Evolutionary conservation across 2,888 invertebrate genomes (phyloP).

Genomic region (Crocallis elinguaria): DNA sequence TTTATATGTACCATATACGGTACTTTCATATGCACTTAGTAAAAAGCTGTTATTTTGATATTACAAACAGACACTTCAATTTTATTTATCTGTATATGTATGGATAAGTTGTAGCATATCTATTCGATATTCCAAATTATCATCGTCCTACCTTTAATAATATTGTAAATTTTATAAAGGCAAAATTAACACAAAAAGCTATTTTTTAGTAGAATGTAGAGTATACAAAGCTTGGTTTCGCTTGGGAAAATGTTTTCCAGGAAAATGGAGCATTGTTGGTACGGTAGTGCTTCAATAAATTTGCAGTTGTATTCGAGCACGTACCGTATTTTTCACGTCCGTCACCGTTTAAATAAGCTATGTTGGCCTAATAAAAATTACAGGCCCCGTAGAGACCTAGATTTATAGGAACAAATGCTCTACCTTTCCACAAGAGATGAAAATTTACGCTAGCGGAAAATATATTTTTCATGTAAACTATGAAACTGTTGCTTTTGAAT

Average conservation of each 20-base stretch:
- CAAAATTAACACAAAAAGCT: no score
- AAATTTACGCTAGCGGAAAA: conserved; percentile 36
- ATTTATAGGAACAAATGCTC: conserved; percentile 47
- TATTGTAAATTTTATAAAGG: no score
- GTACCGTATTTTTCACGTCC: conserved; percentile 31
- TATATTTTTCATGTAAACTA: conserved; percentile 28
- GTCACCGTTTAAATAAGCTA: conserved; percentile 42
- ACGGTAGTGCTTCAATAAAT: conserved; percentile 21
- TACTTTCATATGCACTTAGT: no score
- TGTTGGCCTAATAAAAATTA: conserved; percentile 57
- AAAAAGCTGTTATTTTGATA: no score
- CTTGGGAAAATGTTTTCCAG: neutral
- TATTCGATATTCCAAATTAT: no score
- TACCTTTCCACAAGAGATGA: conserved; percentile 34
- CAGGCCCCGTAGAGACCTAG: conserved; percentile 51
- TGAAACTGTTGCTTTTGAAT: conserved; percentile 27
- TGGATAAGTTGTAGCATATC: no score
- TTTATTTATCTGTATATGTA: no score
- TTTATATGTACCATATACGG: no score
- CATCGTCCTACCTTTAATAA: no score
- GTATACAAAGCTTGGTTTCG: neutral
- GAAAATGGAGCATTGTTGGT: conserved; percentile 12
- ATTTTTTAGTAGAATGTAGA: no score
- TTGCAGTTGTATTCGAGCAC: conserved; percentile 24
- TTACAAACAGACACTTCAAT: no score